A percentile compares a stretch with the other conserved stretches of the same genome.
These are phyloP conservation scores for Zaprionus ornatus DNA, from an alignment of 1,140 invertebrate species.

Conservation along the genomic window DNA sequence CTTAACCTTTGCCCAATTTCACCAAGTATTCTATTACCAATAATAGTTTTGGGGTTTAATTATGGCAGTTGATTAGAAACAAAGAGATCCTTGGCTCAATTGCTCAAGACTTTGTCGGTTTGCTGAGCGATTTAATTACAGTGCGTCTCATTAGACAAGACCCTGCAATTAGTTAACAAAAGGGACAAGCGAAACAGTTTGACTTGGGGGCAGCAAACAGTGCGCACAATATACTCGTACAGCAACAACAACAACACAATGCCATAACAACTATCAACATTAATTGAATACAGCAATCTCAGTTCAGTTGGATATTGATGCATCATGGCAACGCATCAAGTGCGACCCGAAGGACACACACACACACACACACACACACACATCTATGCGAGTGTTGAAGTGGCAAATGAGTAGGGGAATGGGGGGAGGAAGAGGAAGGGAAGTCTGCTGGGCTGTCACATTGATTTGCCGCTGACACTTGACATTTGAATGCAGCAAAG, in stretches of 20 bases:
- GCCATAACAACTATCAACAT: slow-evolving; percentile 57
- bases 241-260: slow-evolving; percentile 19
- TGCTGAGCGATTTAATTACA: slow-evolving; percentile 49
- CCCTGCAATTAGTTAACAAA: slow-evolving; percentile 55
- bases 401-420: slow-evolving; percentile 22
- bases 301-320: slow-evolving; percentile 62
- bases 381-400: slow-evolving; percentile 31
- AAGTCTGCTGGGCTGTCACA: background rate
- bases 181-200: slow-evolving; percentile 24
- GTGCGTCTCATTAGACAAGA: slow-evolving; percentile 55
- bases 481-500: slow-evolving; percentile 57
- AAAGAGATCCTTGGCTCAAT: slow-evolving; percentile 19
- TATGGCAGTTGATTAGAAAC: background rate
- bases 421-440: background rate
- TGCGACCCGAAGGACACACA: background rate
- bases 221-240: background rate
- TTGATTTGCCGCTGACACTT: slow-evolving; percentile 68
- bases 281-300: slow-evolving; percentile 73
- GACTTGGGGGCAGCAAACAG: background rate
- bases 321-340: slow-evolving; percentile 1
- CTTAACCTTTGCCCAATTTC: background rate
- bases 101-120: slow-evolving; percentile 4
- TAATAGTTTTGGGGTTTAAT: background rate
- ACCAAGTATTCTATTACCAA: background rate
- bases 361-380: slow-evolving; percentile 15